phyloP scores from a whole-genome alignment of 64 coral and sea anemone genomes.

The Porites australiensis region DNA sequence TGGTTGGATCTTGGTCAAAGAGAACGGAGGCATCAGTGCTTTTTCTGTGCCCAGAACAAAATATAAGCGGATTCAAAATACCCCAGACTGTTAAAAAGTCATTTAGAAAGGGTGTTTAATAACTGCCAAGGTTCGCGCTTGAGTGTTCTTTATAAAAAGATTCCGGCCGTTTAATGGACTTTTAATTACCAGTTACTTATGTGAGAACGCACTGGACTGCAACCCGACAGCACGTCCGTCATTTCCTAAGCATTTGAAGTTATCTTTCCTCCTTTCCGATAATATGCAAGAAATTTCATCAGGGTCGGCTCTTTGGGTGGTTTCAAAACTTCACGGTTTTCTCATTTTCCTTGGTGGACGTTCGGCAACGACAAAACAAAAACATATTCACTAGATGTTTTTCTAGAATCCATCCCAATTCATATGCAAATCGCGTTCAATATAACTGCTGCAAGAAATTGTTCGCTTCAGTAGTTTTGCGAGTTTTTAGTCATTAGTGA shows the following conservation, averaged over 20 bases:
- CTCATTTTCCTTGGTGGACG: neutral
- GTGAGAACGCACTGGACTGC: neutral
- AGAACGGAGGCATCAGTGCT: neutral
- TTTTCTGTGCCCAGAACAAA: too few relatives aligned
- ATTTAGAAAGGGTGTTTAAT: neutral
- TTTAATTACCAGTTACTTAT: neutral
- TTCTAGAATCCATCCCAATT: neutral
- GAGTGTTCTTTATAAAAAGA: neutral
- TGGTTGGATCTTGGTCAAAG: neutral
- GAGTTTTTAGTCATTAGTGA: conserved; percentile 39
- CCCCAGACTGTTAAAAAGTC: neutral
- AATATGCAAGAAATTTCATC: too few relatives aligned
- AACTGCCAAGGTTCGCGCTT: neutral
- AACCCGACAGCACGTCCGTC: too few relatives aligned
- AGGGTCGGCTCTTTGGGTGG: neutral
- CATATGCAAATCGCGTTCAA: conserved; percentile 39
- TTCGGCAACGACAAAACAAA: neutral
- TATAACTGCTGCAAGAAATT: conserved; percentile 47
- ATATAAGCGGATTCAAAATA: neutral
- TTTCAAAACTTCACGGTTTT: neutral
- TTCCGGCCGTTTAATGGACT: conserved; percentile 18
- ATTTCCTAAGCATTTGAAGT: too few relatives aligned
- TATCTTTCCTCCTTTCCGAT: too few relatives aligned
- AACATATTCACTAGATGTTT: neutral
- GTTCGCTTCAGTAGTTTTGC: conserved; percentile 48